Conservation (phyloP, 2,797 vertebrate species). For the Microcaecilia unicolor region DNA sequence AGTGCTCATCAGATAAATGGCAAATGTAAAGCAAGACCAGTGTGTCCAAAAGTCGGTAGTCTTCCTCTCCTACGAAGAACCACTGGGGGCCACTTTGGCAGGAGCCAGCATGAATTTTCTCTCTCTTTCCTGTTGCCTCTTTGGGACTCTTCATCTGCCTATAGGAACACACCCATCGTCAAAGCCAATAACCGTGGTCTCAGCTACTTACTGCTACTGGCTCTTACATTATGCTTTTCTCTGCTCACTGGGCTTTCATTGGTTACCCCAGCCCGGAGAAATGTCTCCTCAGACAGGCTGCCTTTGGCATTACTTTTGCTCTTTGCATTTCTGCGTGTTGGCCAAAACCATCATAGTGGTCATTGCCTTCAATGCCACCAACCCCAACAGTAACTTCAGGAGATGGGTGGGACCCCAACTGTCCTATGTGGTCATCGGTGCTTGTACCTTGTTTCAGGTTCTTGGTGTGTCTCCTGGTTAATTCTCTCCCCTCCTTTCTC, state of each 20-base stretch:
- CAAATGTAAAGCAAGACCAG: neutral
- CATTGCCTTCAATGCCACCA: constrained; percentile 3
- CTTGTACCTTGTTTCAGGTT: neutral
- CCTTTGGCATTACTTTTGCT: constrained; percentile 4
- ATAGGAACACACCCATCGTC: neutral
- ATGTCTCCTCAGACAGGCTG: neutral
- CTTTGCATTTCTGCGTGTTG: constrained; percentile 4
- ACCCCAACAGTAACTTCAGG: neutral
- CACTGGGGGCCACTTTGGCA: neutral
- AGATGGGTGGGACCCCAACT: neutral
- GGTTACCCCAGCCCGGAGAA: neutral
- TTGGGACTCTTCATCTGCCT: neutral
- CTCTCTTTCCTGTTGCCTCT: neutral
- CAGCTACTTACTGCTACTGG: constrained; percentile 2
- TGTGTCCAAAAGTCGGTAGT: neutral
- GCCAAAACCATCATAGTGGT: constrained; percentile 10
- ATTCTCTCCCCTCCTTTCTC: neutral
- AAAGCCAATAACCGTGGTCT: neutral
- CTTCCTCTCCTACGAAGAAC: neutral
- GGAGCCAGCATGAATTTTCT: neutral
- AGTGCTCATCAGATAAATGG: neutral
- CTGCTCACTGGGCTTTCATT: constrained; percentile 3
- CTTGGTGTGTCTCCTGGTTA: neutral
- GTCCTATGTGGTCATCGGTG: neutral
- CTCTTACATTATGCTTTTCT: constrained; percentile 1